A percentile compares a stretch with the other conserved stretches of the same genome.
These are phyloP conservation scores for Neomonachus schauinslandi DNA, from an alignment of 2,113 vertebrate species.

Conservation along the genomic window DNA sequence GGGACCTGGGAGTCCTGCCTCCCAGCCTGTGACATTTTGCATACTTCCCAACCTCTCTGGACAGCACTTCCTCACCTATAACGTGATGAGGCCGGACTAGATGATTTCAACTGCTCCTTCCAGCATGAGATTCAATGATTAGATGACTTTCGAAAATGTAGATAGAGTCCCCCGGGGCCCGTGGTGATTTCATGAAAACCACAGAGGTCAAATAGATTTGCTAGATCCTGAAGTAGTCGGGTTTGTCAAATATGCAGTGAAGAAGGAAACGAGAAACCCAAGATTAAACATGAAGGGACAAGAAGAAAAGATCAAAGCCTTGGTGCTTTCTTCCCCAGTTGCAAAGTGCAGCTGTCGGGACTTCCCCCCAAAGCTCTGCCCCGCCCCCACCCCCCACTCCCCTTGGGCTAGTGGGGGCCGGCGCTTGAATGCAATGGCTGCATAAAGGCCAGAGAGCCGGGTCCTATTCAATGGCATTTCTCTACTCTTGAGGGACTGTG, in stretches of 20 bases:
- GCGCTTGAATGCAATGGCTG: neutral
- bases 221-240: neutral
- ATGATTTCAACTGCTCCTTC: slow-evolving; percentile 21
- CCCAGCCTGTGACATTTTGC: neutral
- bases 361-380: neutral
- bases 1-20: neutral
- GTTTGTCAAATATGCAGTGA: slow-evolving; percentile 59
- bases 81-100: neutral
- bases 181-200: slow-evolving; percentile 47
- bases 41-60: neutral
- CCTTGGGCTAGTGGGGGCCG: neutral
- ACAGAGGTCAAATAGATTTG: slow-evolving; percentile 21
- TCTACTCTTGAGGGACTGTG: neutral
- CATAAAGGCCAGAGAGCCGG: neutral
- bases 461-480: neutral
- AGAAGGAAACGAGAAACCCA: slow-evolving; percentile 51
- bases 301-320: slow-evolving; percentile 63
- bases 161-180: neutral
- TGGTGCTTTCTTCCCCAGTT: slow-evolving; percentile 25
- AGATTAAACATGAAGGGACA: slow-evolving; percentile 56
- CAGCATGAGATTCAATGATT: neutral
- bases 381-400: no score
- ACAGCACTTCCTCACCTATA: slow-evolving; percentile 16
- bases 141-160: neutral
- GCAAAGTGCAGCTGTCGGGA: neutral